Conservation (phyloP, 2,113 vertebrate genomes). For the Perccottus glenii region DNA sequence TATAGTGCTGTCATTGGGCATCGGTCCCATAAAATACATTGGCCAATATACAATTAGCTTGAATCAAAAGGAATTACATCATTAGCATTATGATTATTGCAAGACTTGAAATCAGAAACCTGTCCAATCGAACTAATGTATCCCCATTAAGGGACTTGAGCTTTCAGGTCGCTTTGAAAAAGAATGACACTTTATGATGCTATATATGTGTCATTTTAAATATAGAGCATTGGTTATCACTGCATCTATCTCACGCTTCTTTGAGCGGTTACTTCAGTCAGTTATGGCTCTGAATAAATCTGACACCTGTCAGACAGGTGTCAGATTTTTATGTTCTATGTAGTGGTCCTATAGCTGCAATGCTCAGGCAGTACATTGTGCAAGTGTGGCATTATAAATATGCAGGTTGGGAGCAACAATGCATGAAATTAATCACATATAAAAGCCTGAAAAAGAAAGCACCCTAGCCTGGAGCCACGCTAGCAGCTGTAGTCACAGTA, state of each 20-base stretch:
- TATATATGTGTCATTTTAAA: conserved; percentile 1
- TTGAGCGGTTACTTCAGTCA: neutral
- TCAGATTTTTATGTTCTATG: neutral
- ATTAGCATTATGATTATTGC: neutral
- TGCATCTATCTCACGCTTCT: conserved; percentile 1
- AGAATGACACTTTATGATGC: conserved; percentile 1
- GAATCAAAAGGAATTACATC: neutral
- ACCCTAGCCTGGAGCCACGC: neutral
- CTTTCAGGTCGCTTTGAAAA: neutral
- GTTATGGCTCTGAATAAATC: neutral
- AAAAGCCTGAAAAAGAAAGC: neutral
- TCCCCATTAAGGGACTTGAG: neutral
- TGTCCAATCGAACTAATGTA: neutral
- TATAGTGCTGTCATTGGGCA: neutral
- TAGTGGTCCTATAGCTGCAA: neutral
- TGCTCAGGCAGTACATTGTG: neutral
- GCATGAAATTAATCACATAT: conserved; percentile 14
- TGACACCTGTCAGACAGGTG: neutral
- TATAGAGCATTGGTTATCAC: neutral
- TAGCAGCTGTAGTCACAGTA: neutral
- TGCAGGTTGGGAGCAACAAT: conserved; percentile 2
- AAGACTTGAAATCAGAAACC: neutral
- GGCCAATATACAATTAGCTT: neutral
- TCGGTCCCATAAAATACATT: neutral
- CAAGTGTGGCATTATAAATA: neutral